phyloP scores from a whole-genome alignment of 1,140 invertebrate genomes.

The Limonius californicus region DNA sequence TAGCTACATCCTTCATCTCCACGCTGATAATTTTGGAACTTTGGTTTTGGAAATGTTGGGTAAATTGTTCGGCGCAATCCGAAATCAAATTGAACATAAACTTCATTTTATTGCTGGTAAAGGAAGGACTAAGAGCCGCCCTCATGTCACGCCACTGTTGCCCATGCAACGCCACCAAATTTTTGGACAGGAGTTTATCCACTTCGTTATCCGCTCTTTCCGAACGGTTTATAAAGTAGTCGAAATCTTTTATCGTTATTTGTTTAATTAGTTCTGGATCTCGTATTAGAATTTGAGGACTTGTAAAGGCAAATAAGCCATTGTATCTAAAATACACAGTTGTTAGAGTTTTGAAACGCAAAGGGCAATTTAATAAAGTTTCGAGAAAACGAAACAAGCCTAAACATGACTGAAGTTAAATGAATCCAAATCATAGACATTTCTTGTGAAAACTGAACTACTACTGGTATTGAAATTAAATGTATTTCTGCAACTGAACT shows the following conservation, averaged over 20 bases:
- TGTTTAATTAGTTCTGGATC: conserved; percentile 55
- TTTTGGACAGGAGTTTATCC: not conserved
- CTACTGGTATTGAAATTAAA: no score
- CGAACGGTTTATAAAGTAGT: conserved; percentile 52
- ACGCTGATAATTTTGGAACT: conserved; percentile 18
- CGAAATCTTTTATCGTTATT: conserved; percentile 55
- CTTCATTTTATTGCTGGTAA: conserved; percentile 58
- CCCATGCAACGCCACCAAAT: conserved; percentile 51
- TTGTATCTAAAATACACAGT: conserved; percentile 31
- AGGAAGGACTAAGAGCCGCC: conserved; percentile 54
- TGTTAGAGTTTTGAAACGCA: no score
- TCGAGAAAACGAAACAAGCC: not conserved
- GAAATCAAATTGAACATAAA: conserved; percentile 50
- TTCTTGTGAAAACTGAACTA: not conserved
- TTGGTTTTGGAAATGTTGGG: conserved; percentile 30
- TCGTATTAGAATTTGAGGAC: conserved; percentile 42
- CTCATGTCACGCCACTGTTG: conserved; percentile 56
- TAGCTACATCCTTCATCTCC: conserved; percentile 19
- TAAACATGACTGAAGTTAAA: not conserved
- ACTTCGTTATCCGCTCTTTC: not conserved
- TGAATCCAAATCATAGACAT: not conserved
- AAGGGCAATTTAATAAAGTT: not conserved
- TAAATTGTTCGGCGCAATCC: conserved; percentile 40
- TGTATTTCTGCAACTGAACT: no score
- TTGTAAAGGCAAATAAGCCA: conserved; percentile 43